Base-by-base conservation (phyloP, 2,888 invertebrate species). In the Acronicta alni region DNA sequence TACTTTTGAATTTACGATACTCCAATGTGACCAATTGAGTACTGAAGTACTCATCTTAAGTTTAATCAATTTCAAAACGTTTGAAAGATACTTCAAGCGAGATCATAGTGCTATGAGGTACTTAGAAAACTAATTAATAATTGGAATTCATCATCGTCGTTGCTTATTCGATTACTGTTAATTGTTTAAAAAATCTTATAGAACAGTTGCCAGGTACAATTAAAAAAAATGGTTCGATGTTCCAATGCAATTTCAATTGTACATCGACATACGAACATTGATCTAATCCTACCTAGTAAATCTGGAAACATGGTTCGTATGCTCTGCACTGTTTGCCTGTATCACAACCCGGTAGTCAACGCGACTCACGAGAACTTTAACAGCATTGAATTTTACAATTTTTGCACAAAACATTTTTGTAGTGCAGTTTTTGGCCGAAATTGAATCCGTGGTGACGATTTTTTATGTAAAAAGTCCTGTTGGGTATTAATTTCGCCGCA, bases 361-460 rank as follows among this genome's bases (percentile, higher is more conserved):
- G 55, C 59, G 69, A 73, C 70, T 65, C 52, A n/a, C 52, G 71
- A 73, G 67, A 63, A 46, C 53, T 61, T 58, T 54, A 52, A 63
- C 60, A n/a, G 42, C 61, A 67, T 62, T 62, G 48, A 67, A 67
- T 77, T 71, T 75, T 53, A 62, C 61, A 57, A 72, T 75, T 73
- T 71, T 69, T 45, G 48, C 60, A 68, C 72, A 74, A 72, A 77
- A 75, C 57, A 57, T 67, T 76, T 77, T 75, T 68, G 53, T 63
- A 51, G 53, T 51, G 47, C 48, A 62, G 32, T 65, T 82, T n/a
- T 76, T 67, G 46, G 38, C 16, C 49, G 51, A 64, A 79, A 81
- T 80, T 77, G 64, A 80, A 78, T 79, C 67, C 70, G 69, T 45
- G 65, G 62, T 64, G 69, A 60, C 63, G 57, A 53, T 58, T 39